Conservation (phyloP, 2,797 vertebrate species). For the Sylvia borin region DNA sequence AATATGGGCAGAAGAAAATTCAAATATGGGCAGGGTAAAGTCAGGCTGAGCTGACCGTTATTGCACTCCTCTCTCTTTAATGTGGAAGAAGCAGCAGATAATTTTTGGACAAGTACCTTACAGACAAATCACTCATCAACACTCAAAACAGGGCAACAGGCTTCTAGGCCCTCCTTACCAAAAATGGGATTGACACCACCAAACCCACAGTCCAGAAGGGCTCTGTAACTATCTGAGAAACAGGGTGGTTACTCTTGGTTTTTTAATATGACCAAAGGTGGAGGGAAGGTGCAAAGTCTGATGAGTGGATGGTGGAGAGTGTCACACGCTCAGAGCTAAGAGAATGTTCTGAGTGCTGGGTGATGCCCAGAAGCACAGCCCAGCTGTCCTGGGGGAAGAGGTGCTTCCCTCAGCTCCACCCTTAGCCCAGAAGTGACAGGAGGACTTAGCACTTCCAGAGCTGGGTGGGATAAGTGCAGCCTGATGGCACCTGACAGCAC, state of each 20-base stretch:
- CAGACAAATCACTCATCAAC: neutral
- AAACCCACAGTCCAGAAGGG: neutral
- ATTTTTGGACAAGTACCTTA: neutral
- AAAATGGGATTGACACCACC: neutral
- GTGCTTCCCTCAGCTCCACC: neutral
- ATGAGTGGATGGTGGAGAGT: rapidly evolving
- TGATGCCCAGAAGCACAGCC: neutral
- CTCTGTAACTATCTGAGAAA: neutral
- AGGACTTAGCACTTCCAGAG: neutral
- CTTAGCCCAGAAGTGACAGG: neutral
- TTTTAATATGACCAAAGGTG: rapidly evolving
- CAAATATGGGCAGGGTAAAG: neutral
- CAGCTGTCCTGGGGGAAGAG: neutral
- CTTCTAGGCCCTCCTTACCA: neutral
- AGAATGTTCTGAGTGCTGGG: neutral
- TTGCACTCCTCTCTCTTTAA: neutral
- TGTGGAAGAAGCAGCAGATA: neutral
- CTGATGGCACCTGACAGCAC: neutral
- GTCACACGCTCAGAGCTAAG: neutral
- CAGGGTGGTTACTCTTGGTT: rapidly evolving
- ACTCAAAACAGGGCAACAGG: neutral
- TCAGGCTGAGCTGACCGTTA: neutral
- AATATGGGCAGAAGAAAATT: neutral
- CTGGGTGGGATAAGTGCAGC: neutral
- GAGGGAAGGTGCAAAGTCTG: neutral